Conservation (phyloP, 1,140 invertebrate genomes). For the Rhizoglyphus robini region DNA sequence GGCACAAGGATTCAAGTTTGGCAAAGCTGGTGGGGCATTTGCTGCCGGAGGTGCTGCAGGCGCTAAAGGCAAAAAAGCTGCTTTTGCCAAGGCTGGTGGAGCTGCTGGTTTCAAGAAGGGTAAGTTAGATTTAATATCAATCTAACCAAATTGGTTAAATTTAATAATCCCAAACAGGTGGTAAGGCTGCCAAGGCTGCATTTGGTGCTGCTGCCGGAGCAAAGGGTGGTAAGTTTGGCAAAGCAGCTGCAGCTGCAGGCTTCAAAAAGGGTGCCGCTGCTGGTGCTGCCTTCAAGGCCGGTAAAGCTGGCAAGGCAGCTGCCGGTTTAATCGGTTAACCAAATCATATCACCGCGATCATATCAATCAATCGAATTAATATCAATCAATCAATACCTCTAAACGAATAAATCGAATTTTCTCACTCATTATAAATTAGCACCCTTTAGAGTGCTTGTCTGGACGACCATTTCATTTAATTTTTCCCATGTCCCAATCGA, state of each 20-base stretch:
- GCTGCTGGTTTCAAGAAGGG: conserved; percentile 18
- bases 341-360: too few species aligned
- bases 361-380: too few species aligned
- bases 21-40: conserved; percentile 16
- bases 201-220: conserved; percentile 14
- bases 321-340: conserved; percentile 8
- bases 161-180: too few species aligned
- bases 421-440: too few species aligned
- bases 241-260: conserved; percentile 16
- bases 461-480: too few species aligned
- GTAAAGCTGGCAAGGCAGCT: neutral
- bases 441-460: too few species aligned
- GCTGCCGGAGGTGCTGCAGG: conserved; percentile 18
- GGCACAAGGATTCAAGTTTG: conserved; percentile 19
- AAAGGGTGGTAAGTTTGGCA: conserved; percentile 10
- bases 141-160: too few species aligned
- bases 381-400: too few species aligned
- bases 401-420: too few species aligned
- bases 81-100: neutral
- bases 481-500: too few species aligned
- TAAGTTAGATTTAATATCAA: too few species aligned
- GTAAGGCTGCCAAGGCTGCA: conserved; percentile 8
- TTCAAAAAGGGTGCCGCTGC: conserved; percentile 18
- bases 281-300: conserved; percentile 18
- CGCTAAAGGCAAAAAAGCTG: conserved; percentile 9